These are phyloP conservation scores for Epizoanthus illoricatus DNA, from an alignment of 92 coral and sea anemone species.

Conservation along the genomic window DNA sequence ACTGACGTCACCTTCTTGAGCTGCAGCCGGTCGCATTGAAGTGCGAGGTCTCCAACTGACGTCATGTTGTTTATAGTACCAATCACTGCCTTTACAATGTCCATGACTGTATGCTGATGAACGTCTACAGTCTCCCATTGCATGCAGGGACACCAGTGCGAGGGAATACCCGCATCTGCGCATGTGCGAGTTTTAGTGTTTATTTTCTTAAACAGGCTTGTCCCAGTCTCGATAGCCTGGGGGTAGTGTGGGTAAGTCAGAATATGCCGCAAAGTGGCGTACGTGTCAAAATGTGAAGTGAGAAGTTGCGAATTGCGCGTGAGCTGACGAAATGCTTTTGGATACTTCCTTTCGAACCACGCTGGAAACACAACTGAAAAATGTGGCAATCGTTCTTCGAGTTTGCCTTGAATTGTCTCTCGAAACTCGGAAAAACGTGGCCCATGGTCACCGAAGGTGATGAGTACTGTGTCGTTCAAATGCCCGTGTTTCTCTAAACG, in stretches of 20 bases:
- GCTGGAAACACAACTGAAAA: slow-evolving; percentile 71
- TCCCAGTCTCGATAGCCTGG: slow-evolving; percentile 57
- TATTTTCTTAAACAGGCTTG: slow-evolving; percentile 71
- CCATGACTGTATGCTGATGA: slow-evolving; percentile 49
- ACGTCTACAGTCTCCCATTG: slow-evolving; percentile 71
- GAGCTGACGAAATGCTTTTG: slow-evolving; percentile 51
- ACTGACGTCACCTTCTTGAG: slow-evolving; percentile 59
- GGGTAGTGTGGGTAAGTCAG: slow-evolving; percentile 81
- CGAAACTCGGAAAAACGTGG: slow-evolving; percentile 61
- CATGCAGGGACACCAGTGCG: slow-evolving; percentile 93
- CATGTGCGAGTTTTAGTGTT: slow-evolving; percentile 71
- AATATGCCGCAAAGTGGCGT: slow-evolving; percentile 79
- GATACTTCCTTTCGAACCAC: slow-evolving; percentile 72
- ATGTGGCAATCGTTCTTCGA: slow-evolving; percentile 83
- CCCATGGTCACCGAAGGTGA: slow-evolving; percentile 85
- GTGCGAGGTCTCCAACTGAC: slow-evolving; percentile 20
- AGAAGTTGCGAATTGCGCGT: slow-evolving; percentile 65
- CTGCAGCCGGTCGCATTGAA: slow-evolving; percentile 53
- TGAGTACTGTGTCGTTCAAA: slow-evolving; percentile 60
- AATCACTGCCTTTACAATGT: slow-evolving; percentile 58
- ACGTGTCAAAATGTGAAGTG: slow-evolving; percentile 91
- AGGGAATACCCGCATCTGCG: slow-evolving; percentile 67
- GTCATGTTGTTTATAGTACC: slow-evolving; percentile 58
- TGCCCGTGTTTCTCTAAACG: slow-evolving; percentile 49
- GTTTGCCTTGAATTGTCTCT: slow-evolving; percentile 75